These are phyloP conservation scores for Tenthredo livida DNA, from an alignment of 2,888 invertebrate species.

Conservation along the genomic window DNA sequence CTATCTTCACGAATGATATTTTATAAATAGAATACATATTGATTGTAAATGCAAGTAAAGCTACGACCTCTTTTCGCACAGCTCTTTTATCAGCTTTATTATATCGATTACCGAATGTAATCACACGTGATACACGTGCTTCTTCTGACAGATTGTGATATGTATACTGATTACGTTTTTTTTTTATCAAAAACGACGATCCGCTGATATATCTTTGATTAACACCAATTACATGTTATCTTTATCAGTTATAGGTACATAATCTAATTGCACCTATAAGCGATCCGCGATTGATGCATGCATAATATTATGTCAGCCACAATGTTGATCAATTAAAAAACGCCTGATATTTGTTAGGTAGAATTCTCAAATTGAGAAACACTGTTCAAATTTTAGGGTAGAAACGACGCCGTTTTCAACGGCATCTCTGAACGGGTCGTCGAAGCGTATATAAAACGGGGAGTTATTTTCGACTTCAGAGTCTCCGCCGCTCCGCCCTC, in stretches of 20 bases:
- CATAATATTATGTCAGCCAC: neutral
- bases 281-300: neutral
- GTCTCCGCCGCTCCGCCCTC: neutral
- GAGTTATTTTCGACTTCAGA: constrained; percentile 8
- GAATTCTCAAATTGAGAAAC: neutral
- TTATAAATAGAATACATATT: neutral
- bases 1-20: neutral
- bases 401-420: constrained; percentile 22
- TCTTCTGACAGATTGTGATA: neutral
- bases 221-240: neutral
- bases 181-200: neutral
- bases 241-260: neutral
- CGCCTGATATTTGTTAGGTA: neutral
- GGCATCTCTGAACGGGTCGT: constrained; percentile 52
- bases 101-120: neutral
- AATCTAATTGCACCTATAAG: neutral
- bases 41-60: neutral
- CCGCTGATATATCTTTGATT: neutral
- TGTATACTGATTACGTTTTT: neutral
- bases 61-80: constrained; percentile 8
- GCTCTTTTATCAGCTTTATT: neutral
- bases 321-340: neutral
- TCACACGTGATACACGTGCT: neutral
- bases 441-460: neutral
- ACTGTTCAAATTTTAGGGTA: neutral